These are phyloP conservation scores for Cheilosia impressa DNA, from an alignment of 2,888 invertebrate genomes.

Conservation along the genomic window DNA sequence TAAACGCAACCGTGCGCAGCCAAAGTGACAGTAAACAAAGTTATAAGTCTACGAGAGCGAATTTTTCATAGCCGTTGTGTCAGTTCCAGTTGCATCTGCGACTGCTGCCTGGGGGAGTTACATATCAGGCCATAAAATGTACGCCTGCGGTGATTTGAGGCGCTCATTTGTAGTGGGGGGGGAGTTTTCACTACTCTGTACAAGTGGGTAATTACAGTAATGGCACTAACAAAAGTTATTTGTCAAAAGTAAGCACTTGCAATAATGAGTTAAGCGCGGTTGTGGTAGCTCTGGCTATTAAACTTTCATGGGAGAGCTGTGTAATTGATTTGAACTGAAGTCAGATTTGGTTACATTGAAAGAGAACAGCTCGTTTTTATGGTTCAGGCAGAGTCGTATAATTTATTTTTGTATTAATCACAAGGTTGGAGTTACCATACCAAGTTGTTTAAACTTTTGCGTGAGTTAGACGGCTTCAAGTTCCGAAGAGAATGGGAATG, in stretches of 20 bases:
- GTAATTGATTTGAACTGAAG: background rate
- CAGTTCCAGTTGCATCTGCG: background rate
- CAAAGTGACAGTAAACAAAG: constrained; percentile 62
- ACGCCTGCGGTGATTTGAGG: constrained; percentile 29
- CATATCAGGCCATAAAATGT: constrained; percentile 14
- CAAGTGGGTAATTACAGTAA: constrained; percentile 1
- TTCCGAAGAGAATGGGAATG: too few species aligned
- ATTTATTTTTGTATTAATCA: too few species aligned
- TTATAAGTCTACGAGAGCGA: constrained; percentile 54
- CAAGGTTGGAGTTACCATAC: too few species aligned
- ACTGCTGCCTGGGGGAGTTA: background rate
- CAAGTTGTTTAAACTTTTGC: too few species aligned
- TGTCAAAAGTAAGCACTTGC: constrained; percentile 32
- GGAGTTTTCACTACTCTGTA: background rate
- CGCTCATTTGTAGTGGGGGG: background rate
- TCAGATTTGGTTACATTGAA: constrained; percentile 6
- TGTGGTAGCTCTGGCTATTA: background rate
- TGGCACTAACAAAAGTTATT: constrained; percentile 32
- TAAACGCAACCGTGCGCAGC: constrained; percentile 47
- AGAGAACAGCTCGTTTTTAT: background rate
- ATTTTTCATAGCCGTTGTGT: constrained; percentile 48
- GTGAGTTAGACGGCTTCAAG: too few species aligned
- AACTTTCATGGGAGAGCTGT: background rate
- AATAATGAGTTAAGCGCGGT: background rate
- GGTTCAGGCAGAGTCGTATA: too few species aligned